Conservation (phyloP, 2,888 invertebrate genomes). For the Acanthopleura granulata region DNA sequence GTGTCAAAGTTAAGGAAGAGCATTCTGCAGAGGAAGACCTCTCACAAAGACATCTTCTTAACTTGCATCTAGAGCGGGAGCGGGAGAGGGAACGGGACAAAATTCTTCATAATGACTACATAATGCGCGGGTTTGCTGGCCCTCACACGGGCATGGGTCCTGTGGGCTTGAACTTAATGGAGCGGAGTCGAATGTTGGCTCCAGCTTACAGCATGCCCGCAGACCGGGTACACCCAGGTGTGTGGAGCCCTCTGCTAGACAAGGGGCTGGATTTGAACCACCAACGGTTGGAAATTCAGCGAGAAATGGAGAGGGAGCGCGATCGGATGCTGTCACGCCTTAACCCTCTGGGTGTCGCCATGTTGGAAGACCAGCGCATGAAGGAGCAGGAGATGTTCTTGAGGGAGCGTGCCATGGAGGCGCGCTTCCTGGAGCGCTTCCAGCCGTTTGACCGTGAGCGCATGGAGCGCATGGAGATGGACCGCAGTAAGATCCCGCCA, state of each 20-base stretch:
- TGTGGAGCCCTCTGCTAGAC: slow-evolving; percentile 49
- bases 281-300: slow-evolving; percentile 29
- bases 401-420: slow-evolving; percentile 38
- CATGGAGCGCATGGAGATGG: slow-evolving; percentile 33
- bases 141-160: slow-evolving; percentile 35
- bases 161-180: slow-evolving; percentile 38
- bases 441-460: slow-evolving; percentile 47
- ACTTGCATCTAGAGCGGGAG: slow-evolving; percentile 31
- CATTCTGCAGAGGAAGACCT: slow-evolving; percentile 45
- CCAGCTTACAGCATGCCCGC: slow-evolving; percentile 36
- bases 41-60: slow-evolving; percentile 14
- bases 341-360: slow-evolving; percentile 29
- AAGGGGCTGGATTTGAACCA: slow-evolving; percentile 34
- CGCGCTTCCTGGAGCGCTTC: slow-evolving; percentile 48
- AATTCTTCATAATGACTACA: slow-evolving; percentile 2
- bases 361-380: slow-evolving; percentile 47
- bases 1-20: slow-evolving; percentile 56
- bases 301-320: slow-evolving; percentile 46
- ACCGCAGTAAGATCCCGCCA: not conserved
- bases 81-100: slow-evolving; percentile 29
- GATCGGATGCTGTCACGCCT: slow-evolving; percentile 48
- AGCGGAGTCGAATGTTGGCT: slow-evolving; percentile 48
- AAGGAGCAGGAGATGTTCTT: slow-evolving; percentile 53
- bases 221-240: slow-evolving; percentile 43
- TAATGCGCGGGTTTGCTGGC: slow-evolving; percentile 6